A percentile compares a stretch with the other conserved stretches of the same genome.
phyloP scores from a whole-genome alignment of 1,140 invertebrate species.

The Panagrolaimus sp. region DNA sequence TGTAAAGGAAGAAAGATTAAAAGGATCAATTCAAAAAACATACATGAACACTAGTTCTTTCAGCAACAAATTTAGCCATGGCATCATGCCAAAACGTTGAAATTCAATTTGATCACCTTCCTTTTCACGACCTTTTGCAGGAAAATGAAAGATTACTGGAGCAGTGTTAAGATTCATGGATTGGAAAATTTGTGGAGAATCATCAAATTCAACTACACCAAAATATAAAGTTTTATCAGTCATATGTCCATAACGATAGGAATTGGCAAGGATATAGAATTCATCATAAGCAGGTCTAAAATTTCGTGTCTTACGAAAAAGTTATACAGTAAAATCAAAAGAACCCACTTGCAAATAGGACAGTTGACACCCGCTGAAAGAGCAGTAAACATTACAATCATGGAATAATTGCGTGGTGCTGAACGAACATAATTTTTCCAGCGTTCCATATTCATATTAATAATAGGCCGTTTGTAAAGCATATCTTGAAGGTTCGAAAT shows the following conservation, averaged over 20 bases:
- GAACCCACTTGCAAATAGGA: conserved; percentile 75
- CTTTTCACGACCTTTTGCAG: conserved; percentile 89
- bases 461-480: conserved; percentile 76
- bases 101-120: conserved; percentile 92
- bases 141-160: conserved; percentile 96
- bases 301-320: no score
- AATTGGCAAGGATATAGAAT: conserved; percentile 89
- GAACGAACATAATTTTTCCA: conserved; percentile 60
- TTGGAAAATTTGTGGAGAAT: conserved; percentile 93
- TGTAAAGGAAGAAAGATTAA: conserved; percentile 17
- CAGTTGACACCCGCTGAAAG: conserved; percentile 85
- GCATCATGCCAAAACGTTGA: conserved; percentile 80
- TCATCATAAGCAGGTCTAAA: conserved; percentile 86
- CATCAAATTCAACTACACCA: conserved; percentile 96
- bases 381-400: conserved; percentile 95
- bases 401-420: conserved; percentile 88
- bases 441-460: conserved; percentile 60
- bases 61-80: conserved; percentile 88
- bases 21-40: conserved; percentile 4
- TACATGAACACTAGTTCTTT: conserved; percentile 69
- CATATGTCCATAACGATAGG: conserved; percentile 73
- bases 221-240: conserved; percentile 91
- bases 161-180: conserved; percentile 87
- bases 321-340: not conserved
- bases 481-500: conserved; percentile 85